Evolutionary conservation across 1,140 invertebrate genomes (phyloP).

Genomic region (Brachionus koreanus): DNA sequence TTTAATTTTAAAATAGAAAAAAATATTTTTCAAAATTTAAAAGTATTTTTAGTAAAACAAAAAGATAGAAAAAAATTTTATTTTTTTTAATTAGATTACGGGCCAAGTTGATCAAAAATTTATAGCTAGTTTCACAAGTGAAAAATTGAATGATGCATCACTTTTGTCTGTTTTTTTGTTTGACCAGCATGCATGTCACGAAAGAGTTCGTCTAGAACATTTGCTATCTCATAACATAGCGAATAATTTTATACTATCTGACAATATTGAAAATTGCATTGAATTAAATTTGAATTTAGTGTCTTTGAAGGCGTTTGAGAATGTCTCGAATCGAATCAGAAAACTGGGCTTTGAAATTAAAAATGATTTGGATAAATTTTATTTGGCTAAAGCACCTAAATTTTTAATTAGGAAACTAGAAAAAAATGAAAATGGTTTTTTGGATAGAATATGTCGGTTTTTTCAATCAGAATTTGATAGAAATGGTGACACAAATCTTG

Average conservation of each 20-base stretch:
- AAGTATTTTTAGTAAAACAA: not conserved
- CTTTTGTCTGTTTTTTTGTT: conserved; percentile 10
- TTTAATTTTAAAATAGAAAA: not conserved
- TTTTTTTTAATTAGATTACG: not conserved
- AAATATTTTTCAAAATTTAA: not conserved
- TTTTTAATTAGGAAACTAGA: not conserved
- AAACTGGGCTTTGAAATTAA: not conserved
- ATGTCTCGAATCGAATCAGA: not conserved
- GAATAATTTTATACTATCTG: not conserved
- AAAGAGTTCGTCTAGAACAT: conserved; percentile 30
- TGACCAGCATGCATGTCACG: conserved; percentile 40
- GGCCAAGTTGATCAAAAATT: conserved; percentile 38
- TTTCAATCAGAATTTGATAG: not conserved
- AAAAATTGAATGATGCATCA: not conserved
- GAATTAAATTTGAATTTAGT: not conserved
- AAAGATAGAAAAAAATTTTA: not conserved
- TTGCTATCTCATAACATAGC: not conserved
- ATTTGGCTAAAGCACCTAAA: not conserved
- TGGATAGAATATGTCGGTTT: not conserved
- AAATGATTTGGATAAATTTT: not conserved
- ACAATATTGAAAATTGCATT: not conserved
- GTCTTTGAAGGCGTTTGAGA: not conserved
- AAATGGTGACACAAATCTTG: not conserved
- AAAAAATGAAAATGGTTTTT: not conserved
- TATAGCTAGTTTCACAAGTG: not conserved